Percentiles rank a stretch among this genome's conserved stretches.
phyloP scores from a whole-genome alignment of 2,888 invertebrate genomes.

The Cephus rjabovi region DNA sequence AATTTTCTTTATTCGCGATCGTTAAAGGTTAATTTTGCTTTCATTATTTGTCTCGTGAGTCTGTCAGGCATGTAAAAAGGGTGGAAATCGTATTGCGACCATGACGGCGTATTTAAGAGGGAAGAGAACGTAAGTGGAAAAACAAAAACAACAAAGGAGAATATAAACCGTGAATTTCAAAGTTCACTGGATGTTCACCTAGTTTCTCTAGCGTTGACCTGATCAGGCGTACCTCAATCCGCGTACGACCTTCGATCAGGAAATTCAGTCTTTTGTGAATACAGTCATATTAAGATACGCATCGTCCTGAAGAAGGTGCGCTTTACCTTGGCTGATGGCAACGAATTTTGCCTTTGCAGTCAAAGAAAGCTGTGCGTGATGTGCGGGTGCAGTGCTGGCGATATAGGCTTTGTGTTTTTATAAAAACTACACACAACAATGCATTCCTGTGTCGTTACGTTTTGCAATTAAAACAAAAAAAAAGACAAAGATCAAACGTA shows the following conservation, averaged over 20 bases:
- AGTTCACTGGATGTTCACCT: background rate
- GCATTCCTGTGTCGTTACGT: slow-evolving; percentile 4
- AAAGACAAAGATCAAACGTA: slow-evolving; percentile 14
- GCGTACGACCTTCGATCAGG: background rate
- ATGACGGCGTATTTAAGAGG: background rate
- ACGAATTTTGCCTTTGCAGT: background rate
- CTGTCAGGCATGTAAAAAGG: background rate
- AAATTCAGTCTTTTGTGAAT: background rate
- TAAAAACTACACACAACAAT: background rate
- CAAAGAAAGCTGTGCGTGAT: slow-evolving; percentile 41
- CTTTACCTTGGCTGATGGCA: background rate
- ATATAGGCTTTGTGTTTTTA: background rate
- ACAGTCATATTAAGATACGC: background rate
- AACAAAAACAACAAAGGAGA: background rate
- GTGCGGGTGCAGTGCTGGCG: slow-evolving; percentile 35
- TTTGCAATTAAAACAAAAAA: slow-evolving; percentile 17
- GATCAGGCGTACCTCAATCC: background rate
- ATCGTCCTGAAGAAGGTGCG: background rate
- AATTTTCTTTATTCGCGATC: background rate
- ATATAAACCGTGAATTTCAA: background rate
- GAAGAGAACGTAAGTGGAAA: background rate
- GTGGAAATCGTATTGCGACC: background rate
- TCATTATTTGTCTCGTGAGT: background rate
- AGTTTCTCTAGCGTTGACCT: background rate
- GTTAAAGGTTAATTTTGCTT: background rate